Percentiles rank a stretch among this genome's conserved stretches.
Conservation (phyloP, 1,140 invertebrate genomes). For the Drosophila hydei region DNA sequence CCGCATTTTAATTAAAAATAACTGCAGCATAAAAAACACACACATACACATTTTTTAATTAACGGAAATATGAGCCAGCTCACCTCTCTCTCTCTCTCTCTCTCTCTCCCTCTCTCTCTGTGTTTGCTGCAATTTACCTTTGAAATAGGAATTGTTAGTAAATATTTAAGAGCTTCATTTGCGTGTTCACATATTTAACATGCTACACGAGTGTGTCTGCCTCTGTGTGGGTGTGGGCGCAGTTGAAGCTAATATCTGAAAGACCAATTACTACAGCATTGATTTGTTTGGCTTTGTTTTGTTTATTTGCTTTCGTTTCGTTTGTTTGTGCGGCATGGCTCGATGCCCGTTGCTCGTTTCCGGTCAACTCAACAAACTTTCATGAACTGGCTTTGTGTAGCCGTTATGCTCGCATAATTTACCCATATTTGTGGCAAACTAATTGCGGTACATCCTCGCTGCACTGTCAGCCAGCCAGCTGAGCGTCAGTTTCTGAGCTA, state of each 20-base stretch:
- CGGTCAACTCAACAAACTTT: slow-evolving; percentile 17
- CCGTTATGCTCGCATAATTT: slow-evolving; percentile 33
- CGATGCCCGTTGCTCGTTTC: slow-evolving; percentile 58
- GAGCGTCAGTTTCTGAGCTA: slow-evolving; percentile 56
- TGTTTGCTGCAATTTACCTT: slow-evolving; percentile 31
- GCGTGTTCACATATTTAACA: slow-evolving; percentile 1
- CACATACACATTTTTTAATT: slow-evolving; percentile 58
- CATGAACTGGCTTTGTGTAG: background rate
- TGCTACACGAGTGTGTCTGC: background rate
- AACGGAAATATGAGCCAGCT: slow-evolving; percentile 58
- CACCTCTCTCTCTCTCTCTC: too few species aligned
- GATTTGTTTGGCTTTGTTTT: slow-evolving; percentile 26
- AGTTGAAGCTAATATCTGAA: slow-evolving; percentile 12
- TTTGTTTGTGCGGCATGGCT: slow-evolving; percentile 30
- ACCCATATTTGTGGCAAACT: slow-evolving; percentile 45
- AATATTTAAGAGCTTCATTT: slow-evolving; percentile 16
- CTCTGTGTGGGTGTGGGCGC: background rate
- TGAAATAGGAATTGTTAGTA: slow-evolving; percentile 16
- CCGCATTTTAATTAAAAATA: slow-evolving; percentile 76
- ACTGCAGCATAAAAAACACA: slow-evolving; percentile 37
- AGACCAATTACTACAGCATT: slow-evolving; percentile 3
- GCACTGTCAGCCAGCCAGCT: slow-evolving; percentile 12
- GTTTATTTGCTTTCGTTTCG: background rate
- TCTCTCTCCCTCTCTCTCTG: too few species aligned
- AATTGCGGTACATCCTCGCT: slow-evolving; percentile 50